A percentile compares a stretch with the other conserved stretches of the same genome.
Evolutionary conservation across 2,797 vertebrate species (phyloP).

Genomic region (Chelidonichthys spinosus): DNA sequence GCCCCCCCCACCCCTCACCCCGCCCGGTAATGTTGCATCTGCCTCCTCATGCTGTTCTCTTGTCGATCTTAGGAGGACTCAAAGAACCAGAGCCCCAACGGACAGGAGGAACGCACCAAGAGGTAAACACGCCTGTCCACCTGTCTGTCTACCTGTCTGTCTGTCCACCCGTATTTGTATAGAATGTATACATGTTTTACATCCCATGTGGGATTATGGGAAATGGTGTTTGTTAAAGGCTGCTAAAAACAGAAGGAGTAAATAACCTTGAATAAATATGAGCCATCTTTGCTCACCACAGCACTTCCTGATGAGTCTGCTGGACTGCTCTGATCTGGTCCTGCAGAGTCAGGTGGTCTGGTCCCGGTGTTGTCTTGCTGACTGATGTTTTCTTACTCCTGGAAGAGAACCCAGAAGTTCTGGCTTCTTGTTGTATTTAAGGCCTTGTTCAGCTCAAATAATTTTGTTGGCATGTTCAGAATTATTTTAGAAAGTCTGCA

Average conservation of each 20-base stretch:
- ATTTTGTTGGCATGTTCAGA: too few relatives aligned
- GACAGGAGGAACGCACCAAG: slow-evolving; percentile 93
- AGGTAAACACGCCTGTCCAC: slow-evolving; percentile 82
- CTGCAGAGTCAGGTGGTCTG: too few relatives aligned
- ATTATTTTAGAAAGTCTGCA: too few relatives aligned
- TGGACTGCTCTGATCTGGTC: not conserved
- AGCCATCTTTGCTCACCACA: not conserved
- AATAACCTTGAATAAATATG: not conserved
- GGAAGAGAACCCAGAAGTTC: too few relatives aligned
- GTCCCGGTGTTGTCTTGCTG: not conserved
- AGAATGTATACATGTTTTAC: too few relatives aligned
- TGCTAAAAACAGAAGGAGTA: not conserved
- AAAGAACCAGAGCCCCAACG: slow-evolving; percentile 93
- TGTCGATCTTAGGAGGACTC: slow-evolving; percentile 98
- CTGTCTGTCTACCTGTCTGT: not conserved
- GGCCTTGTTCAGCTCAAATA: too few relatives aligned
- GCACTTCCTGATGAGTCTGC: too few relatives aligned
- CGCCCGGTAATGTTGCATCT: slow-evolving; percentile 86
- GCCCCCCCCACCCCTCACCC: slow-evolving; percentile 21
- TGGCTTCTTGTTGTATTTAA: too few relatives aligned
- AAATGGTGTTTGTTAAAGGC: not conserved
- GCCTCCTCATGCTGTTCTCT: slow-evolving; percentile 97
- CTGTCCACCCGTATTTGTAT: not conserved
- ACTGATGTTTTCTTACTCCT: too few relatives aligned
- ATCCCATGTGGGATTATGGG: not conserved